Percentiles rank a stretch among this genome's conserved stretches.
Evolutionary conservation across 2,797 vertebrate genomes (phyloP).

Genomic region (Myotis vivesi): DNA sequence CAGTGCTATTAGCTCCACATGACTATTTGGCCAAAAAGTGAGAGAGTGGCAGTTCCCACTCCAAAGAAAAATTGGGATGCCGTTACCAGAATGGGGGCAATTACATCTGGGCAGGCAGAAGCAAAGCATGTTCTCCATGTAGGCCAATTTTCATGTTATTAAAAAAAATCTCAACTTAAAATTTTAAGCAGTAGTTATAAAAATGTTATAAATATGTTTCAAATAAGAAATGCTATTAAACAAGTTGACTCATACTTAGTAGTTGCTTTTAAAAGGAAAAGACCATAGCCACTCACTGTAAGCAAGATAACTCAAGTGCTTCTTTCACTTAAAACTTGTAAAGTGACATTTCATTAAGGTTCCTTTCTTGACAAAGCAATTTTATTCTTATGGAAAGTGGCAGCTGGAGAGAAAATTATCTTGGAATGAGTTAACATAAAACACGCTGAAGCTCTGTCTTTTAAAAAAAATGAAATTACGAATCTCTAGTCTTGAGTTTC

Average conservation of each 20-base stretch:
- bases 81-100: not conserved
- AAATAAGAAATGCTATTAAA: not conserved
- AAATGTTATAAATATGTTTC: slow-evolving; percentile 1
- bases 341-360: not conserved
- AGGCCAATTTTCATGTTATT: not conserved
- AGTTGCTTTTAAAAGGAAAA: slow-evolving; percentile 32
- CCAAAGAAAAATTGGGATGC: not conserved
- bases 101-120: not conserved
- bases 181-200: not conserved
- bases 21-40: not conserved
- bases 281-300: not conserved
- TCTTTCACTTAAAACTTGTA: not conserved
- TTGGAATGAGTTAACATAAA: not conserved
- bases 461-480: not conserved
- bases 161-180: not conserved
- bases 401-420: not conserved
- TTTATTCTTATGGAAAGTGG: not conserved
- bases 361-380: not conserved
- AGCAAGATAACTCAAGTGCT: not conserved
- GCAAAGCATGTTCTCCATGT: not conserved
- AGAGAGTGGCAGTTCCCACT: not conserved
- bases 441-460: not conserved
- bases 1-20: not conserved
- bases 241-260: not conserved
- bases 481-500: not conserved